Evolutionary conservation across 2,797 vertebrate genomes (phyloP), one percentile per base, ranked within the genome.

Genomic region (Liasis olivaceus): DNA sequence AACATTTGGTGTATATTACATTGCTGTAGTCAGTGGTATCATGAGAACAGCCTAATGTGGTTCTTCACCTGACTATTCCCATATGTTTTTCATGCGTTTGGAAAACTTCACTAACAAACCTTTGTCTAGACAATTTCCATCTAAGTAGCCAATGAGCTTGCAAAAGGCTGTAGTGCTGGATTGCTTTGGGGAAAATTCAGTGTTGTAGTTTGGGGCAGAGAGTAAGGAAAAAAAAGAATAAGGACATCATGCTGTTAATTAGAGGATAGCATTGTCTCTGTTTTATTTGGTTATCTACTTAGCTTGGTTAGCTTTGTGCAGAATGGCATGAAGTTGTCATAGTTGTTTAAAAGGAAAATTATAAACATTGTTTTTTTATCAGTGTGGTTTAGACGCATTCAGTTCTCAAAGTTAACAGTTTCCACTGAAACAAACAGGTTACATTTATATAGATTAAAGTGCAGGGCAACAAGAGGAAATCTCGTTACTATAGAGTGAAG

Each of bases 271-370:
- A 24, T 47, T 81, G 58, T 47, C 26, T 84, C 59, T 85, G 1
- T 81, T 85, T 90, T 85, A 14, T 62, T 60, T 22, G 2, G 28
- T 60, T 90, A 62, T 28, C 17, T 47, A 20, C 54, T 89, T 64
- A 11, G 26, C 58, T 90, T 63, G 15, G 31, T 31, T 90, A 42
- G 47, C 26, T 62, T 90, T 84, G 31, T 31, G 36, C 59, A 84
- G 26, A 84, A 62, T 51, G 15, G 47, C 47, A 54, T 62, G 17
- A n/a, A 54, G 26, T 6, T 85, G 42, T 63, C 22, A n/a, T 42
- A 51, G 89, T 90, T 51, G 47, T 90, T 63, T 90, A 90, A 85
- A 63, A 13, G 17, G 77, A 85, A 42, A 90, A 63, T 62, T 62
- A 14, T 12, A 51, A 42, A 28, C 5, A 51, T 63, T 63, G 36